These are phyloP conservation scores for Ptychodera flava DNA, from an alignment of 35 echinoderm and acorn worm genomes.

Conservation along the genomic window DNA sequence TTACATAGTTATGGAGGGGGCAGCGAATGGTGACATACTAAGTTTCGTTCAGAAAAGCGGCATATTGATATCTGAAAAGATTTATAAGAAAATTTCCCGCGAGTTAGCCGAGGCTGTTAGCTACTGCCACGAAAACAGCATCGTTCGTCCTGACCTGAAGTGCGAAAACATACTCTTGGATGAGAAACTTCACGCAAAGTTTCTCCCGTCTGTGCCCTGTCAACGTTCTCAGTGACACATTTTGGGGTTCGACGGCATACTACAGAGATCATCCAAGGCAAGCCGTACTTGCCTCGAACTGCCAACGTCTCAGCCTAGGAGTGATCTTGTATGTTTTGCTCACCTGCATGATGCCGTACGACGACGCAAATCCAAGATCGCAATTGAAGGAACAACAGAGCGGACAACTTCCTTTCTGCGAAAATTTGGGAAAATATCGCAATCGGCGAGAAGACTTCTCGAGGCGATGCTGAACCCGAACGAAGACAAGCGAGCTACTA, in stretches of 20 bases:
- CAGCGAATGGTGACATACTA: constrained; percentile 65
- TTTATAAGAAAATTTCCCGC: constrained; percentile 49
- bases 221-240: constrained; percentile 60
- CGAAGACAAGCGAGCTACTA: background rate
- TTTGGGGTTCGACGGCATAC: constrained; percentile 94
- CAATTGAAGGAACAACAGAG: background rate
- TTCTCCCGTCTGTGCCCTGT: constrained; percentile 37
- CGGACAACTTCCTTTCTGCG: background rate
- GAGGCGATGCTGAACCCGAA: background rate
- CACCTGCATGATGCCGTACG: constrained; percentile 83
- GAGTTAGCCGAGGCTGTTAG: constrained; percentile 69
- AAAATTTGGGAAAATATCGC: background rate
- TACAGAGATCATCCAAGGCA: constrained; percentile 81
- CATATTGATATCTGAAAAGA: constrained; percentile 20
- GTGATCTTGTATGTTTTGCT: constrained; percentile 77
- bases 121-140: constrained; percentile 58
- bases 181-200: constrained; percentile 57
- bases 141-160: constrained; percentile 82
- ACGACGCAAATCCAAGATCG: constrained; percentile 27
- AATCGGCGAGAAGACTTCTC: background rate
- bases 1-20: constrained; percentile 82
- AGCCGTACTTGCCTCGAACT: constrained; percentile 49
- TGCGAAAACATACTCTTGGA: constrained; percentile 92
- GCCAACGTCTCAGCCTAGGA: constrained; percentile 67
- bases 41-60: constrained; percentile 67